phyloP scores from a whole-genome alignment of 2,797 vertebrate genomes.

The Neosalanx taihuensis region DNA sequence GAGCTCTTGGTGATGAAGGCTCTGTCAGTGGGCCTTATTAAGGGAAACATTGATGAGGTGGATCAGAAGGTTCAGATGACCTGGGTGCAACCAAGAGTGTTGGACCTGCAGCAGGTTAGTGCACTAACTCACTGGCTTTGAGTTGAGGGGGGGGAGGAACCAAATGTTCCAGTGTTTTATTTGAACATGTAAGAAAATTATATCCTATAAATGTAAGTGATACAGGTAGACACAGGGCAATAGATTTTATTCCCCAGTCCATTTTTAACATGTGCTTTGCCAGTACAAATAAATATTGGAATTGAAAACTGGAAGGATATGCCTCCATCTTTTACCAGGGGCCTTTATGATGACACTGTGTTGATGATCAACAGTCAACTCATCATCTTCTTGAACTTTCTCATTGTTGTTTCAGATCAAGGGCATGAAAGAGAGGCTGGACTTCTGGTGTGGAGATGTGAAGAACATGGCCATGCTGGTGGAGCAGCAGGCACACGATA shows the following conservation, averaged over 20 bases:
- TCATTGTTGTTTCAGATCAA: constrained; percentile 80
- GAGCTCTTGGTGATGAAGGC: constrained; percentile 98
- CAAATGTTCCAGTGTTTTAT: too few relatives aligned
- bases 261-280: too few relatives aligned
- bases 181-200: too few relatives aligned
- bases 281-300: too few relatives aligned
- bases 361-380: neutral
- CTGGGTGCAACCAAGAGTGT: constrained; percentile 95
- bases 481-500: constrained; percentile 96
- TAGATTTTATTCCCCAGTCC: neutral
- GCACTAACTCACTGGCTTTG: neutral
- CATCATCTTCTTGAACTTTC: neutral
- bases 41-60: constrained; percentile 95
- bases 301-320: too few relatives aligned
- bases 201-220: neutral
- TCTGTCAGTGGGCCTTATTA: constrained; percentile 90
- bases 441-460: constrained; percentile 93
- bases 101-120: constrained; percentile 90
- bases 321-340: too few relatives aligned
- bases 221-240: neutral
- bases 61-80: constrained; percentile 97
- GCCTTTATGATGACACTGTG: too few relatives aligned
- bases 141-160: too few relatives aligned
- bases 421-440: constrained; percentile 96
- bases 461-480: constrained; percentile 97